phyloP scores from a whole-genome alignment of 2,888 invertebrate species.

The Tolmerus cingulatus region DNA sequence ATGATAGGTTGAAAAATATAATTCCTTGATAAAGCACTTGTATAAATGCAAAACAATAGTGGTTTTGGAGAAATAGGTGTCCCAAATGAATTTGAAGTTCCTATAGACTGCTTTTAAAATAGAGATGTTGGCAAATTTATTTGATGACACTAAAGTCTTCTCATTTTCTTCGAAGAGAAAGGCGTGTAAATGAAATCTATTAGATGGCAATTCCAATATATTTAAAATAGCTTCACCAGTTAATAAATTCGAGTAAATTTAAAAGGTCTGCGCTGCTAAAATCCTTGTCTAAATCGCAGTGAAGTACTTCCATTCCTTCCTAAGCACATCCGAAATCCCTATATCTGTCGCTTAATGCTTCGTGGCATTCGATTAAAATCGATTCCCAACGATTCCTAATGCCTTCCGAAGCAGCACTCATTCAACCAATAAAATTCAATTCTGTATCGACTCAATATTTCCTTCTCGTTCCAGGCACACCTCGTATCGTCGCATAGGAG shows the following conservation, averaged over 20 bases:
- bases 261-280: neutral
- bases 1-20: too few relatives aligned
- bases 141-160: neutral
- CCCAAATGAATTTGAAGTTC: too few relatives aligned
- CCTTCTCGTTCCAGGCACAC: conserved; percentile 73
- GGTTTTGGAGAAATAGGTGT: too few relatives aligned
- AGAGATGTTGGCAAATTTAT: too few relatives aligned
- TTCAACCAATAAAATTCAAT: neutral
- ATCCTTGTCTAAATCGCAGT: neutral
- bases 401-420: neutral
- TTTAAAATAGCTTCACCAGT: neutral
- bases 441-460: conserved; percentile 10
- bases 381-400: neutral
- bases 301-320: neutral
- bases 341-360: neutral
- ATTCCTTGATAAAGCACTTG: too few relatives aligned
- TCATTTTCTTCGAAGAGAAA: neutral
- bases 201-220: neutral
- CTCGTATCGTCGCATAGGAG: conserved; percentile 91
- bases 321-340: neutral
- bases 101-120: too few relatives aligned
- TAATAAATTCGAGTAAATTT: neutral
- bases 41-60: too few relatives aligned
- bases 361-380: neutral
- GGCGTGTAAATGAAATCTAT: neutral